Conservation (phyloP, 2,113 vertebrate genomes). For the Copsychus sechellarum region DNA sequence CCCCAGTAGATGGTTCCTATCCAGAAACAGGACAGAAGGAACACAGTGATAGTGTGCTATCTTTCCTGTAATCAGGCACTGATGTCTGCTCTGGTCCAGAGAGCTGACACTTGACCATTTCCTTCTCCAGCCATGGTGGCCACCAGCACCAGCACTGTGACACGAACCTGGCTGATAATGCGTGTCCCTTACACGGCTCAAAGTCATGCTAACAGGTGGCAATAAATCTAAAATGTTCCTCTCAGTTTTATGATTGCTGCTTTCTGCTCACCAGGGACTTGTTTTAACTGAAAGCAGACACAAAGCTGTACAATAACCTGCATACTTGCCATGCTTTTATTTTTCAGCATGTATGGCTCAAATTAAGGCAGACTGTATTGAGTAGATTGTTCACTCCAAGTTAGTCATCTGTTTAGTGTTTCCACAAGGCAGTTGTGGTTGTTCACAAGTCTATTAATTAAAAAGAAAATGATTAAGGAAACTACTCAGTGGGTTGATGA, state of each 20-base stretch:
- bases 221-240: constrained; percentile 66
- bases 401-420: constrained; percentile 77
- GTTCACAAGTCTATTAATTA: constrained; percentile 80
- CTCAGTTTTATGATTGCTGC: constrained; percentile 67
- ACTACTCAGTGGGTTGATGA: constrained; percentile 62
- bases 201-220: constrained; percentile 69
- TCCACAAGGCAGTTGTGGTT: constrained; percentile 74
- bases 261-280: constrained; percentile 67
- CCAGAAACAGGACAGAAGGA: constrained; percentile 64
- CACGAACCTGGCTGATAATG: background rate
- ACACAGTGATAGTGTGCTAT: background rate
- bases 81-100: background rate
- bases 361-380: constrained; percentile 71
- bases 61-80: background rate
- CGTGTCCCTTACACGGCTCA: background rate
- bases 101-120: background rate
- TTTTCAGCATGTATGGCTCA: constrained; percentile 70
- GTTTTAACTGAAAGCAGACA: constrained; percentile 76
- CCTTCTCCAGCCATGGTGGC: background rate
- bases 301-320: constrained; percentile 40
- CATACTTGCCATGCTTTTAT: constrained; percentile 56
- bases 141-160: background rate
- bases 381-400: constrained; percentile 66
- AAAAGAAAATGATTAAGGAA: constrained; percentile 71
- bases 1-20: constrained; percentile 62